Percentiles rank a stretch among this genome's conserved stretches.
These are phyloP conservation scores for Eudemis profundana DNA, from an alignment of 2,888 invertebrate species.

Conservation along the genomic window DNA sequence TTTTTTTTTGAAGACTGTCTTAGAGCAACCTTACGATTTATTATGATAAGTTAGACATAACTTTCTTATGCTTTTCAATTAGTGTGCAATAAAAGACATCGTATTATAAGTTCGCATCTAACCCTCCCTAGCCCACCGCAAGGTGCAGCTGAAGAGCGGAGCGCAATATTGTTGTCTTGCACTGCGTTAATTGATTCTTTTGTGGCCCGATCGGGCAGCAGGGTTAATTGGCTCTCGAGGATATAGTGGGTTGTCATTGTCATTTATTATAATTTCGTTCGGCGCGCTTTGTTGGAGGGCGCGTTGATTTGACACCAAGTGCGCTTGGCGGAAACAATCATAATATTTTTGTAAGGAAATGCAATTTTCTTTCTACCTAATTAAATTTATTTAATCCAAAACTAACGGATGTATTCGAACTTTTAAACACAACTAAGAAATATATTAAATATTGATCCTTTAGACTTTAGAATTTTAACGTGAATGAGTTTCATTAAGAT, in stretches of 20 bases:
- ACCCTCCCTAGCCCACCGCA: slow-evolving; percentile 48
- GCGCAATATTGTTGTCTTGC: slow-evolving; percentile 76
- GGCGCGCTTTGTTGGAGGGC: neutral
- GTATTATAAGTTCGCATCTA: slow-evolving; percentile 32
- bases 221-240: slow-evolving; percentile 40
- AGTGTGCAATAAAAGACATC: too few relatives aligned
- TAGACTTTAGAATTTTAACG: too few relatives aligned
- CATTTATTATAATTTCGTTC: slow-evolving; percentile 40
- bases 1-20: too few relatives aligned
- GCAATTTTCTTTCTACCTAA: too few relatives aligned
- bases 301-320: slow-evolving; percentile 24
- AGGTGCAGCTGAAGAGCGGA: slow-evolving; percentile 58
- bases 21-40: too few relatives aligned
- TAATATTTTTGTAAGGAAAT: slow-evolving; percentile 5
- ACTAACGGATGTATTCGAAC: too few relatives aligned
- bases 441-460: too few relatives aligned
- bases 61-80: too few relatives aligned
- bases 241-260: slow-evolving; percentile 21
- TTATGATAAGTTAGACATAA: too few relatives aligned
- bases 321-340: slow-evolving; percentile 14
- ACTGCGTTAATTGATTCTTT: slow-evolving; percentile 79
- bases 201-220: slow-evolving; percentile 50
- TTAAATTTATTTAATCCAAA: too few relatives aligned
- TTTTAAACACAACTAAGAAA: too few relatives aligned
- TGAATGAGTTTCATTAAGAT: too few relatives aligned